Conservation (phyloP, 2,888 invertebrate species). For the Tetanocera ferruginea region DNA sequence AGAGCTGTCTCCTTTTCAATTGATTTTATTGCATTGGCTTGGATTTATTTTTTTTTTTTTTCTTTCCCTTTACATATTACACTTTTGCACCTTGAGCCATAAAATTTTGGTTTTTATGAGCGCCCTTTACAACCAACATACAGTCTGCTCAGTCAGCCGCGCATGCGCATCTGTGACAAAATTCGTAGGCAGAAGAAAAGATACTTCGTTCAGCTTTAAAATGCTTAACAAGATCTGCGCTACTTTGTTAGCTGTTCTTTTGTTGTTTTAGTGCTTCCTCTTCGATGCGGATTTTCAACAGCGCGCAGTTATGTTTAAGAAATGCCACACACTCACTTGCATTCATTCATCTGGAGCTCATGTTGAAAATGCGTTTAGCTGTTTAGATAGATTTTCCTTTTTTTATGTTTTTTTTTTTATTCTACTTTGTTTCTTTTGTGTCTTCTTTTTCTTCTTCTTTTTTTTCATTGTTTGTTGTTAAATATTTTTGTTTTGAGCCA, state of each 20-base stretch:
- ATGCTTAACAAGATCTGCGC: neutral
- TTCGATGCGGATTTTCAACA: too few species aligned
- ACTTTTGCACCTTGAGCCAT: conserved; percentile 25
- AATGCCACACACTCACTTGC: neutral
- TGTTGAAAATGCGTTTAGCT: neutral
- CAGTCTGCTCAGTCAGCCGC: neutral
- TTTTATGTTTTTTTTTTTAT: neutral
- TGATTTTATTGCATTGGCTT: neutral
- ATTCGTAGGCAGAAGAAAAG: neutral
- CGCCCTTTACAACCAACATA: too few species aligned
- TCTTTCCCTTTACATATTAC: neutral
- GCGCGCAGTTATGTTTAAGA: too few species aligned
- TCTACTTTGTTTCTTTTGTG: neutral
- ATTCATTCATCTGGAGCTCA: neutral
- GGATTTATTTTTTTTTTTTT: neutral
- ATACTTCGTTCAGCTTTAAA: conserved; percentile 26
- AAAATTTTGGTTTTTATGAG: neutral
- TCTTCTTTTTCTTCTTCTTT: neutral
- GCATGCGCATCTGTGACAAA: conserved; percentile 12
- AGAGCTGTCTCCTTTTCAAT: neutral
- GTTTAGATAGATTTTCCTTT: neutral
- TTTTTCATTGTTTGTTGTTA: neutral
- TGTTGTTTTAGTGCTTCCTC: neutral
- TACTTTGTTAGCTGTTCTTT: neutral
- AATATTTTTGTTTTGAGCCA: neutral